phyloP scores from a whole-genome alignment of 1,140 invertebrate species.

The Choristoneura fumiferana region DNA sequence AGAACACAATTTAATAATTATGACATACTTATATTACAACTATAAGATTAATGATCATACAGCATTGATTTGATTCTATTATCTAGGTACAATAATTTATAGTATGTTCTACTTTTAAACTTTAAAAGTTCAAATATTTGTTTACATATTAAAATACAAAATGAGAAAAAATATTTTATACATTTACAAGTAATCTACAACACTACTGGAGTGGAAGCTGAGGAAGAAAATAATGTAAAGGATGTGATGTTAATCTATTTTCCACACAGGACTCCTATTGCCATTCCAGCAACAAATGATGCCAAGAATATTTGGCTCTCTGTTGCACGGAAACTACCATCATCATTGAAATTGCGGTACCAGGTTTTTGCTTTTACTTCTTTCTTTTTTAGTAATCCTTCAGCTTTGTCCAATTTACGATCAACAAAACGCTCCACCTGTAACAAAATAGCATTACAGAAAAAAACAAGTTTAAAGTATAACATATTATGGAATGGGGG shows the following conservation, averaged over 20 bases:
- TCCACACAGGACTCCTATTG: conserved; percentile 81
- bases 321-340: conserved; percentile 81
- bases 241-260: conserved; percentile 39
- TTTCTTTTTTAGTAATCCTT: conserved; percentile 83
- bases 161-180: too few species aligned
- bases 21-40: conserved; percentile 16
- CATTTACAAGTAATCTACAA: too few species aligned
- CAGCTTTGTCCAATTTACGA: conserved; percentile 87
- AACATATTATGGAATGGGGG: too few species aligned
- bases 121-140: too few species aligned
- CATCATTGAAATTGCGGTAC: conserved; percentile 83
- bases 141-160: too few species aligned
- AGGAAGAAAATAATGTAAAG: neutral
- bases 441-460: conserved; percentile 62
- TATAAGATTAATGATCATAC: neutral
- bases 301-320: conserved; percentile 87
- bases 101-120: too few species aligned
- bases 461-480: too few species aligned
- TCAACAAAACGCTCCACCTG: conserved; percentile 88
- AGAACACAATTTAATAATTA: neutral
- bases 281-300: conserved; percentile 86
- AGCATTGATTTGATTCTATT: neutral
- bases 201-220: conserved; percentile 1
- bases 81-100: conserved; percentile 19
- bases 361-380: conserved; percentile 83